Percentiles rank a stretch among this genome's conserved stretches.
These are phyloP conservation scores for Burhinus bistriatus DNA, from an alignment of 2,113 vertebrate genomes.

Conservation along the genomic window DNA sequence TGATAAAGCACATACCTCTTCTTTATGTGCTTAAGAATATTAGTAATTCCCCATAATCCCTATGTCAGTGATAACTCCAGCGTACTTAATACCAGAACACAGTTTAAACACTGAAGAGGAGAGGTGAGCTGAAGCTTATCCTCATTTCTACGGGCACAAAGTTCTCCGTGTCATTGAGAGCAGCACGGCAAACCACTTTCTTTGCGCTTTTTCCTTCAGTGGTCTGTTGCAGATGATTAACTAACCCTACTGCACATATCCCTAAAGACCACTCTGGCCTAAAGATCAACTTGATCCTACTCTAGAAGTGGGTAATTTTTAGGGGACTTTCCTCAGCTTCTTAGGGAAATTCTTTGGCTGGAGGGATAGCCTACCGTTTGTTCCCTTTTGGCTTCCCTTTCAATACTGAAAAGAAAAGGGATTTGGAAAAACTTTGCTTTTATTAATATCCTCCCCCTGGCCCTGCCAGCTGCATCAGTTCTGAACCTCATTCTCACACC, in stretches of 20 bases:
- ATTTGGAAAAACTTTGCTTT: not conserved
- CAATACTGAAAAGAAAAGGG: not conserved
- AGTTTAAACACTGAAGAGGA: not conserved
- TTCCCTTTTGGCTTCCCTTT: not conserved
- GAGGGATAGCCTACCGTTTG: not conserved
- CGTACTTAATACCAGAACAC: not conserved
- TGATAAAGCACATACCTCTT: rapidly evolving
- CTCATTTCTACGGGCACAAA: not conserved
- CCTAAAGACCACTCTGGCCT: not conserved
- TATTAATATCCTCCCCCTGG: not conserved
- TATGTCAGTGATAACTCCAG: not conserved
- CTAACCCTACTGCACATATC: not conserved
- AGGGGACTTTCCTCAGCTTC: not conserved
- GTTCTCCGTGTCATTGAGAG: not conserved
- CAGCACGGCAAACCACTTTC: not conserved
- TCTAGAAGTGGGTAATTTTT: not conserved
- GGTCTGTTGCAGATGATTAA: not conserved
- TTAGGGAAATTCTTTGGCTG: not conserved
- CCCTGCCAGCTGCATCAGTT: not conserved
- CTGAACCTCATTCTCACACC: not conserved
- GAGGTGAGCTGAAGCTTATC: not conserved
- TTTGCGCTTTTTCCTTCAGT: not conserved
- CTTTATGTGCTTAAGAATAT: not conserved
- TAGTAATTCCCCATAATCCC: not conserved
- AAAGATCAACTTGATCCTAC: not conserved